These are phyloP conservation scores for Laticauda colubrina DNA, from an alignment of 2,113 vertebrate species.

Conservation along the genomic window DNA sequence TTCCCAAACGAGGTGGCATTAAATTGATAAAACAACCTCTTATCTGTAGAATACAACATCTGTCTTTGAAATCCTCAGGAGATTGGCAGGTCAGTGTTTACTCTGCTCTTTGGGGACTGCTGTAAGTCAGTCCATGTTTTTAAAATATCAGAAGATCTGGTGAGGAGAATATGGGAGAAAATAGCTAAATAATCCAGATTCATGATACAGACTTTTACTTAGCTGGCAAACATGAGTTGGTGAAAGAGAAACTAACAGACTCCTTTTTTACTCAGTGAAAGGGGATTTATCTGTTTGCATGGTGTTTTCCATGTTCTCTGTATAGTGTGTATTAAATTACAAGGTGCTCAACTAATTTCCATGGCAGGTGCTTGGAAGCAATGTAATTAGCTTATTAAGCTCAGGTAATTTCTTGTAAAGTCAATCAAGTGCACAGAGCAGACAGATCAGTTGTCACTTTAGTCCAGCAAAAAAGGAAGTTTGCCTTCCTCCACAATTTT, in stretches of 20 bases:
- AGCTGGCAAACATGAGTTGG: not conserved
- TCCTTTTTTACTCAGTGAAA: not conserved
- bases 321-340: constrained; percentile 50
- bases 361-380: constrained; percentile 56
- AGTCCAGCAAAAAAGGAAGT: not conserved
- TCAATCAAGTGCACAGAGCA: constrained; percentile 69
- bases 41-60: constrained; percentile 13
- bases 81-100: not conserved
- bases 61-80: constrained; percentile 31
- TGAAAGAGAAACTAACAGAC: not conserved
- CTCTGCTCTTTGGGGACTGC: not conserved
- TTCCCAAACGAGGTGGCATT: constrained; percentile 19
- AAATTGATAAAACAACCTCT: constrained; percentile 35
- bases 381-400: constrained; percentile 95
- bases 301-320: not conserved
- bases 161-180: not conserved
- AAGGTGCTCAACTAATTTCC: constrained; percentile 63
- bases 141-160: not conserved
- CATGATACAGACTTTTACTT: not conserved
- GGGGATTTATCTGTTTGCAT: not conserved
- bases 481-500: not conserved
- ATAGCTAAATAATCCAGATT: not conserved
- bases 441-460: constrained; percentile 66
- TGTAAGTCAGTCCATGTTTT: not conserved
- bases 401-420: constrained; percentile 86